Evolutionary conservation across 2,888 invertebrate species (phyloP).

Genomic region (Melanophora roralis): DNA sequence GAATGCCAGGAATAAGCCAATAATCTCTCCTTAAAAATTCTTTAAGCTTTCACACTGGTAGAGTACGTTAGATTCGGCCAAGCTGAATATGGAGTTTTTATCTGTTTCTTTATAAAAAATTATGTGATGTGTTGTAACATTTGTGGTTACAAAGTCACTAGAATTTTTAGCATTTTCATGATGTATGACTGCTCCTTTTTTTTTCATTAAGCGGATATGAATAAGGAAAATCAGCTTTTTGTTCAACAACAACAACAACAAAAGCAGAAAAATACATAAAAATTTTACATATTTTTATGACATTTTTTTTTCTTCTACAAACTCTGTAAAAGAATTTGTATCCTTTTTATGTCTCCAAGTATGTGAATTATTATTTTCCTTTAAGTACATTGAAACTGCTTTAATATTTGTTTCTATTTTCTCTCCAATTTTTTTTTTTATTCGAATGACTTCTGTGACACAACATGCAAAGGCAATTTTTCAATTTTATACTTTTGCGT

Average conservation of each 20-base stretch:
- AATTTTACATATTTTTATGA: constrained; percentile 52
- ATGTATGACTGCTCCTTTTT: constrained; percentile 13
- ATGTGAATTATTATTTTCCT: constrained; percentile 3
- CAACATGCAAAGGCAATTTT: constrained; percentile 72
- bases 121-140: constrained; percentile 38
- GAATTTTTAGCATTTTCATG: constrained; percentile 40
- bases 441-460: constrained; percentile 55
- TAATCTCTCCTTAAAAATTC: too few species aligned
- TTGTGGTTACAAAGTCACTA: constrained; percentile 44
- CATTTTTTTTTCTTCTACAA: constrained; percentile 15
- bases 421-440: neutral
- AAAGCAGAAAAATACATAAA: constrained; percentile 47
- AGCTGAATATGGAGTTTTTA: too few species aligned
- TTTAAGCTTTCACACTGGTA: too few species aligned
- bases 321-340: constrained; percentile 30
- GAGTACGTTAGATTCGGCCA: too few species aligned
- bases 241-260: constrained; percentile 21
- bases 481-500: constrained; percentile 66
- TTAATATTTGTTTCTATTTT: neutral
- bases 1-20: too few species aligned
- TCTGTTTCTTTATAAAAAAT: too few species aligned
- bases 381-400: neutral
- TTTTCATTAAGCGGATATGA: neutral
- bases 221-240: neutral
- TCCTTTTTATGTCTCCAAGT: neutral